Base-by-base conservation (phyloP, 2,888 invertebrate genomes). In the Nematopogon swammerdamellus region DNA sequence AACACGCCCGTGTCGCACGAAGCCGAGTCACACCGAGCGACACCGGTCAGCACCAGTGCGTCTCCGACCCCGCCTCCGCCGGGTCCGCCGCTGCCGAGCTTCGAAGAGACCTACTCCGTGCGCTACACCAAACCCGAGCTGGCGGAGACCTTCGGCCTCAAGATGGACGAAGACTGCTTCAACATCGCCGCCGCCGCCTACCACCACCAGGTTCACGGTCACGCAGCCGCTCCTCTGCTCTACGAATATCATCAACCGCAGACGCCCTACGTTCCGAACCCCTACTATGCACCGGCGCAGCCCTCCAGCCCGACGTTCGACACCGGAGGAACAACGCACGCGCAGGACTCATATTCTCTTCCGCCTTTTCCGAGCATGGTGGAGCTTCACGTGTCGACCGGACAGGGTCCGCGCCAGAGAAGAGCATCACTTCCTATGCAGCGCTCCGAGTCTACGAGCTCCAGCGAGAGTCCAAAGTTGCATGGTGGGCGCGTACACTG, bases 121-220 rank as follows among this genome's bases (percentile, higher is more conserved):
- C 86, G 89, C 54, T 89, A 89, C 63, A 84, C 84, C 52, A 83
- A 81, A 59, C 84, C 82, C 65, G 85, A 83, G 67, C 80, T 85
- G 65, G 76, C 81, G 44, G 82, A 83, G 59, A 63, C 63, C 50
- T 81, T 86, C 59, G 86, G 86, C 25, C 85, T 90, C 60, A 92
- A 92, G 72, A 91, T 92, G 91, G 92, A 92, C 66, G 92, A 92
- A 63, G 92, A 91, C 60, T 90, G 90, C 64, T 91, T 87, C 66
- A 88, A 88, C 63, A 83, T 85, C 65, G 63, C 84, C 67, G 65
- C 82, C 56, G 63, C 84, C 67, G 65, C 82, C 56, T 70, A 82
- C 56, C 82, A 81, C 43, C 81, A 79, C 53, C 85, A 84, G 58
- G 63, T 65, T 54, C 67, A 75, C 54, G 82, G 84, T 58, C 81